Evolutionary conservation across 2,113 vertebrate genomes (phyloP), one percentile per base, ranked within the genome.

Genomic region (Entelurus aequoreus): DNA sequence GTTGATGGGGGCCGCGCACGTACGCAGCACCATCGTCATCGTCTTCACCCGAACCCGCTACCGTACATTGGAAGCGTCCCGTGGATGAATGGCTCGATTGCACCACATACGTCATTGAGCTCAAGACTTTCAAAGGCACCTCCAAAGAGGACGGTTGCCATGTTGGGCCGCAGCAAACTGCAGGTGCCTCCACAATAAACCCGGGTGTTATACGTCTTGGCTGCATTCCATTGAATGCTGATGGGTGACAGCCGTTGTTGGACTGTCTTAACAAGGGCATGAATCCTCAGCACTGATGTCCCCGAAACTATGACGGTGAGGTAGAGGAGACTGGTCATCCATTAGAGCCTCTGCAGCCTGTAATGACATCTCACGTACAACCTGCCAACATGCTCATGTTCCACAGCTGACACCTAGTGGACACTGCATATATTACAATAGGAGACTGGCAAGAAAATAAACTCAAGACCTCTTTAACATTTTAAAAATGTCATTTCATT

Each of bases 1-100:
- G 87, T 75, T 72, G 71, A 57, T 11, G 35, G 35, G 28, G 48
- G 36, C n/a, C 16, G 36, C 14, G 60, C 47, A 47, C 44, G 58
- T 50, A 49, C 75, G 71, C 78, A 79, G 74, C 76, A 83, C 77
- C 86, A 81, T 65, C 71, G 78, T 54, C 83, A 68, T 3, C 49
- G n/a, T 19, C 54, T 21, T 57, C 38, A 46, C 44, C 40, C 19
- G 55, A 57, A 57, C 38, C 54, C 16, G 55, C 55, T 13, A 5
- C 40, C 10, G 9, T 44, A 57, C 16, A 44, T 21, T 42, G 14
- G 14, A 44, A 4, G 62, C 75, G 60, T 79, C 65, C 55, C 40
- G 10, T 44, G 38, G 40, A 74, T 63, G 77, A 68, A 78, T 76
- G 74, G 68, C 5, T 77, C 68, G 57, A 58, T 58, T n/a, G 40